Evolutionary conservation across 2,797 vertebrate species (phyloP).

Genomic region (Cyclopterus lumpus): DNA sequence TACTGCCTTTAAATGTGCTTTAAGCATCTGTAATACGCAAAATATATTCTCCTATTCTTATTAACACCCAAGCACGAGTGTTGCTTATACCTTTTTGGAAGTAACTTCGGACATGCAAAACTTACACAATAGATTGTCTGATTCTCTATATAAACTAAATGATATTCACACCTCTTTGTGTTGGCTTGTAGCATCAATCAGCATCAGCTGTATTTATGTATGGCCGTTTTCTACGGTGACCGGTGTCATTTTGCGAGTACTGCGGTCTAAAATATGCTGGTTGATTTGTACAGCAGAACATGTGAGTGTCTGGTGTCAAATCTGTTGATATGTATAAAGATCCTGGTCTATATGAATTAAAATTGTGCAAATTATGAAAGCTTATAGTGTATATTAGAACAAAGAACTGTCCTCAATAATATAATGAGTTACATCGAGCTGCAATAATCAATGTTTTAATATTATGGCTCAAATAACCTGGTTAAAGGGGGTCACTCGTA

Average conservation of each 20-base stretch:
- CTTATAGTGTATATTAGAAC: neutral
- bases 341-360: neutral
- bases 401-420: neutral
- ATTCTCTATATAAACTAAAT: neutral
- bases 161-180: neutral
- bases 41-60: neutral
- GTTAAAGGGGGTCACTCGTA: neutral
- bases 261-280: neutral
- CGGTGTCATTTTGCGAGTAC: neutral
- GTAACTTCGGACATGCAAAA: neutral
- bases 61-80: neutral
- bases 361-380: neutral
- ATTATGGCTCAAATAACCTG: neutral
- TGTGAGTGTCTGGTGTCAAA: neutral
- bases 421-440: neutral
- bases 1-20: neutral
- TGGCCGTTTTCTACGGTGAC: neutral
- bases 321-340: neutral
- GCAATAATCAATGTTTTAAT: neutral
- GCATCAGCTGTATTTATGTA: neutral
- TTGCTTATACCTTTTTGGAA: neutral
- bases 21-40: neutral
- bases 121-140: neutral
- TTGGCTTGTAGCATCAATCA: neutral
- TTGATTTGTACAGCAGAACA: conserved; percentile 2